A percentile compares a stretch with the other conserved stretches of the same genome.
phyloP scores from a whole-genome alignment of 53 echinoderm and acorn worm genomes.

The Holothuria scabra region DNA sequence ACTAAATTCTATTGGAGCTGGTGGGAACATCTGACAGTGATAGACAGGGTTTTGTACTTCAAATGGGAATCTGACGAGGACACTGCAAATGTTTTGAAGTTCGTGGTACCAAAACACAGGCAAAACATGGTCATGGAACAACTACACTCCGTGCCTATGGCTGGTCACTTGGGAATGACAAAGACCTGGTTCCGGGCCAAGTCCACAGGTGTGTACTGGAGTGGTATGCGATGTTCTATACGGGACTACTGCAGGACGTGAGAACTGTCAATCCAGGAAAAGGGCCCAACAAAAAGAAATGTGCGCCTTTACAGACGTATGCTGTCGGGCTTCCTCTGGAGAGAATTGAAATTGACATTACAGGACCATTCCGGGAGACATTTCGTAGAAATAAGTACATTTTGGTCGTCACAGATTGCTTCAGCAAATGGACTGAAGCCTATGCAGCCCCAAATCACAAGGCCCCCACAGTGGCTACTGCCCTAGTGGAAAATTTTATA shows the following conservation, averaged over 20 bases:
- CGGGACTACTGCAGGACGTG: slow-evolving; percentile 49
- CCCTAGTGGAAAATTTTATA: background rate
- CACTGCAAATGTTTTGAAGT: slow-evolving; percentile 32
- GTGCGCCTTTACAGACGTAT: slow-evolving; percentile 50
- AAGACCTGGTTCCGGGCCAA: slow-evolving; percentile 45
- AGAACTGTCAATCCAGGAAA: slow-evolving; percentile 52
- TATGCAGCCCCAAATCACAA: background rate
- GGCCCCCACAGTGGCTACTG: background rate
- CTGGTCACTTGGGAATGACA: slow-evolving; percentile 65
- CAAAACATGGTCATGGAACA: slow-evolving; percentile 38
- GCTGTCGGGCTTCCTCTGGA: slow-evolving; percentile 11
- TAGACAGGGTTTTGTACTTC: slow-evolving; percentile 42
- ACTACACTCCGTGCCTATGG: slow-evolving; percentile 53
- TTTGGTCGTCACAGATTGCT: slow-evolving; percentile 59
- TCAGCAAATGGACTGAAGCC: slow-evolving; percentile 13
- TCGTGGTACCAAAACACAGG: slow-evolving; percentile 44
- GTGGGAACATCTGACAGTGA: slow-evolving; percentile 59
- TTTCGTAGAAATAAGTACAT: slow-evolving; percentile 49
- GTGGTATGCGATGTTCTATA: slow-evolving; percentile 57
- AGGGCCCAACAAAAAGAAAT: slow-evolving; percentile 37
- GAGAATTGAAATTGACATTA: slow-evolving; percentile 57
- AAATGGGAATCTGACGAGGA: slow-evolving; percentile 69
- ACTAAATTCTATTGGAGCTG: slow-evolving; percentile 54
- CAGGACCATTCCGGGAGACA: slow-evolving; percentile 51
- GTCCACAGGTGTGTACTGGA: slow-evolving; percentile 59